Conservation (phyloP, 2,797 vertebrate genomes). For the Chaenodraco wilsoni region DNA sequence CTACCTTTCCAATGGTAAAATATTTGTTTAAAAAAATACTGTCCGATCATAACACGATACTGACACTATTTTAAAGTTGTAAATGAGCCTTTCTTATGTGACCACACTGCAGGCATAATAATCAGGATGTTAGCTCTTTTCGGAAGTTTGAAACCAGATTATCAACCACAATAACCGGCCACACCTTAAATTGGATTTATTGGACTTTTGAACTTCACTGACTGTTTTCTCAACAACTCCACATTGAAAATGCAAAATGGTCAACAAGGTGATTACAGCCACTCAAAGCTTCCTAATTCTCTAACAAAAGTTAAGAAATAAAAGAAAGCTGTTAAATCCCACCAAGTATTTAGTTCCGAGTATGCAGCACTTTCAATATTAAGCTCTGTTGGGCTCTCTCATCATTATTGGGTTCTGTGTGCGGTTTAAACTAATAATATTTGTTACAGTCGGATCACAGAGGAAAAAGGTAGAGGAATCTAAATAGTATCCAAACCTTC, state of each 20-base stretch:
- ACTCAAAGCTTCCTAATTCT: constrained; percentile 27
- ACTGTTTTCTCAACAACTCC: constrained; percentile 29
- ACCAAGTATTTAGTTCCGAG: constrained; percentile 3
- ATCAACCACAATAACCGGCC: too few relatives aligned
- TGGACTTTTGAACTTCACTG: constrained; percentile 22
- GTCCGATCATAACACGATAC: constrained; percentile 8
- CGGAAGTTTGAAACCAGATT: too few relatives aligned
- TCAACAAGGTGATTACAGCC: constrained; percentile 27
- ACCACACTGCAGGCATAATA: neutral
- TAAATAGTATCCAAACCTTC: too few relatives aligned
- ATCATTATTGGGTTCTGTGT: neutral
- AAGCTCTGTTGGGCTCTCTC: neutral
- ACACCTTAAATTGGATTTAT: too few relatives aligned
- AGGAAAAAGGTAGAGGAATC: neutral
- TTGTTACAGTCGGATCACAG: neutral
- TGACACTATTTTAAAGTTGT: constrained; percentile 5
- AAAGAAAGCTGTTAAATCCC: neutral
- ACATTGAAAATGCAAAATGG: constrained; percentile 10
- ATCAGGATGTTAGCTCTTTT: neutral
- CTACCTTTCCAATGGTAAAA: neutral
- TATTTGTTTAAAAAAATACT: neutral
- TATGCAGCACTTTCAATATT: constrained; percentile 26
- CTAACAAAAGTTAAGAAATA: neutral
- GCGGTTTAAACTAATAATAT: constrained; percentile 7
- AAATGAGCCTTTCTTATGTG: neutral